Evolutionary conservation across 2,888 invertebrate species (phyloP), one percentile per base, ranked within the genome.

Genomic region (Hymenopus coronatus): DNA sequence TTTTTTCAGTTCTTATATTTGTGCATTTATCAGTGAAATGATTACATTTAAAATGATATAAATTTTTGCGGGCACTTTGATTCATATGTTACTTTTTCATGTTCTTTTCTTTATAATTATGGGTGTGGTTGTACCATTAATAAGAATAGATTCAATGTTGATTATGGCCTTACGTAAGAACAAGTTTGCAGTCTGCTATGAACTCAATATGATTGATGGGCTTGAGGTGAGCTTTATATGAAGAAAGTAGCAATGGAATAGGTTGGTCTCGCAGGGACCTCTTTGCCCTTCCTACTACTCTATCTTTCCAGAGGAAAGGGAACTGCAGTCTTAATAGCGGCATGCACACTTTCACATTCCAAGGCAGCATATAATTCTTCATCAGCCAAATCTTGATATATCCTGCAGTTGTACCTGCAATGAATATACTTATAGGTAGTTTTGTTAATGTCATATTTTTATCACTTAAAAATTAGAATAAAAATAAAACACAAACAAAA

Each of bases 351-450:
- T 94, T 91, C 90, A 91, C 94, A n/a, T 94, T 94, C 92, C 94
- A 91, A 84, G 92, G 93, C 82, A 92, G 91, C 83, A 96, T 95
- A 91, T 95, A 97, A 92, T 97, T 96, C 88, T 93, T 94, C 92
- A 98, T 94, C 84, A 96, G 94, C 97, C 97, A 98, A 28, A 96
- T 95, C 94, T 97, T 97, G 88, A 98, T 94, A 92, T 97, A 97
- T 3, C 98, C 98, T 89, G 94, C 93, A 0, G 96, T 95, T 90
- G 93, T 93, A 9, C 92, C 93, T 91, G 83, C 40, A 81, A 85
- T 89, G 30, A 20, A 28, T 12, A 40, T 12, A n/a, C n/a, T n/a
- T n/a, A n/a, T 40, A 40, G 9, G 12, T 40, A 12, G 40, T 40
- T n/a, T n/a, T n/a, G n/a, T n/a, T n/a, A n/a, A n/a, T n/a, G n/a